phyloP scores from a whole-genome alignment of 2,888 invertebrate species.

The Ditula angustiorana region DNA sequence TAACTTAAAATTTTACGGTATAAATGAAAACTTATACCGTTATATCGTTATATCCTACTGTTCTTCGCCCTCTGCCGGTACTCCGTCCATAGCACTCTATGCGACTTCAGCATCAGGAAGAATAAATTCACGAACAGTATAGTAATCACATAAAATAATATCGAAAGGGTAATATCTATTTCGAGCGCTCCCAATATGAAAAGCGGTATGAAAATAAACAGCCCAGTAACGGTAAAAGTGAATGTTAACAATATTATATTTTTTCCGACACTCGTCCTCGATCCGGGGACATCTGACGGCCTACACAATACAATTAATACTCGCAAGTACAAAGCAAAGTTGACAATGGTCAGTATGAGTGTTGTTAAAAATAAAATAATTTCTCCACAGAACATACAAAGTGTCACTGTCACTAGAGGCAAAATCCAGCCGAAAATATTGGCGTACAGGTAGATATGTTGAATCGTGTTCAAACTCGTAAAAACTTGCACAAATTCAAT shows the following conservation, averaged over 20 bases:
- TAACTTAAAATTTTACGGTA: no score
- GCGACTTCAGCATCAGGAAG: not conserved
- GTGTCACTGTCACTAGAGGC: not conserved
- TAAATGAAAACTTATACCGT: no score
- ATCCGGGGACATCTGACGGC: not conserved
- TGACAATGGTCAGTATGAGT: not conserved
- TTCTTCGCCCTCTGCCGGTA: not conserved
- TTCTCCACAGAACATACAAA: not conserved
- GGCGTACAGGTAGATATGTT: not conserved
- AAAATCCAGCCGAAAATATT: not conserved
- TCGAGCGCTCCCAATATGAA: not conserved
- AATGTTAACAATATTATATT: not conserved
- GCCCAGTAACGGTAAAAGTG: not conserved
- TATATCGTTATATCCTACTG: no score
- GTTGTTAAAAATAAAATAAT: no score
- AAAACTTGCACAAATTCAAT: slow-evolving; percentile 1
- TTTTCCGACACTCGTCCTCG: not conserved
- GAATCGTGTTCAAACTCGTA: not conserved
- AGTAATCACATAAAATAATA: not conserved
- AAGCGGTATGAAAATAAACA: not conserved
- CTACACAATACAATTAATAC: not conserved
- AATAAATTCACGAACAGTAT: not conserved
- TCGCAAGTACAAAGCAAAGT: not conserved
- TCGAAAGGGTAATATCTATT: not conserved
- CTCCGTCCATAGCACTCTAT: not conserved